These are phyloP conservation scores for Ditylenchus weischeri DNA, from an alignment of 2,888 invertebrate species.

Conservation along the genomic window DNA sequence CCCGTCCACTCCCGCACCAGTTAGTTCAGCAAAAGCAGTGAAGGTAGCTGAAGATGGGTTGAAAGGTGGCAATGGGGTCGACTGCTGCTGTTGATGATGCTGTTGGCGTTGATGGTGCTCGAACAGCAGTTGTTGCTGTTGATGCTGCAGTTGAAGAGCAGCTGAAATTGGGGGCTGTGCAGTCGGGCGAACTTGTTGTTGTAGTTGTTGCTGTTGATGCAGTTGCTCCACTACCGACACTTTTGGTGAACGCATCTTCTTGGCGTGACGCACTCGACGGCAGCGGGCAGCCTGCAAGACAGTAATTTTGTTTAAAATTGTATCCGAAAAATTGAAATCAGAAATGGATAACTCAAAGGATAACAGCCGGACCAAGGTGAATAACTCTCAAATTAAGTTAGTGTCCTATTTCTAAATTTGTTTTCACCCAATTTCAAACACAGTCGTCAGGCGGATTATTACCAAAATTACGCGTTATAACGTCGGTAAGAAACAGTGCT, in stretches of 20 bases:
- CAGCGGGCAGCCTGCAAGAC: conserved; percentile 34
- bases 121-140: conserved; percentile 7
- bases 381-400: too few species aligned
- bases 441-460: too few species aligned
- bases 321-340: neutral
- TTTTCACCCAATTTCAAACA: too few species aligned
- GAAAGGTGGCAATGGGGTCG: neutral
- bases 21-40: neutral
- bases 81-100: neutral
- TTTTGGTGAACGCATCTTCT: conserved; percentile 39
- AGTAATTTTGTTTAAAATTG: neutral
- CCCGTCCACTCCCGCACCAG: neutral
- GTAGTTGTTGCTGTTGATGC: conserved; percentile 6
- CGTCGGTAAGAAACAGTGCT: too few species aligned
- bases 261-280: conserved; percentile 56
- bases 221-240: conserved; percentile 1
- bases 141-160: neutral
- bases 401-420: too few species aligned
- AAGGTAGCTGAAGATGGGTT: neutral
- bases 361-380: neutral
- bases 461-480: too few species aligned
- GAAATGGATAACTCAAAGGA: neutral
- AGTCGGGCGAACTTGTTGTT: conserved; percentile 2
- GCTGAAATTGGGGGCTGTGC: neutral
- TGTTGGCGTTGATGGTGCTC: conserved; percentile 1